Conservation (phyloP, 2,797 vertebrate species). For the Sandelia bainsii region DNA sequence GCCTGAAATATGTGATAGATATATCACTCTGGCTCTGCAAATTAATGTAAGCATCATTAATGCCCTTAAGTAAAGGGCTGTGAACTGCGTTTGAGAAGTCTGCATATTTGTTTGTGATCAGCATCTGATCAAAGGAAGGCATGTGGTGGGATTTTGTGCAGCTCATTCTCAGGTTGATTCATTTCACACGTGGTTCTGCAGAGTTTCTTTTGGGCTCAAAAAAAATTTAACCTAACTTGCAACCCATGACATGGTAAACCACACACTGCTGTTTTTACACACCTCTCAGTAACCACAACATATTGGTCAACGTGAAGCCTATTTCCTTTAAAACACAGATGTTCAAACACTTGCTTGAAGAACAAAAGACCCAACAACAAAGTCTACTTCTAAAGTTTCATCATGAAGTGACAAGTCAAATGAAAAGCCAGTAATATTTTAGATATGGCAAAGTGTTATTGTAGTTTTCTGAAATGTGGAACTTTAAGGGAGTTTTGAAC, state of each 20-base stretch:
- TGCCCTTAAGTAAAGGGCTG: not conserved
- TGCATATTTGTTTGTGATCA: not conserved
- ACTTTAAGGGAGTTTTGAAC: conserved; percentile 16
- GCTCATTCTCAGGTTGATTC: conserved; percentile 19
- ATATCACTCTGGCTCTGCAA: not conserved
- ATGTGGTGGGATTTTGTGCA: conserved; percentile 15
- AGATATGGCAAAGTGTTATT: not conserved
- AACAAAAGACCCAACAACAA: conserved; percentile 40
- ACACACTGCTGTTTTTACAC: conserved; percentile 33
- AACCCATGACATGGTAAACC: conserved; percentile 48
- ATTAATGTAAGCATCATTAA: not conserved
- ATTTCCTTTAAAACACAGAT: conserved; percentile 48
- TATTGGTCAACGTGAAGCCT: conserved; percentile 14
- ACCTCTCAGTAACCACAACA: conserved; percentile 43
- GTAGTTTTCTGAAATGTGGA: conserved; percentile 13
- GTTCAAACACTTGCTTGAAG: conserved; percentile 27
- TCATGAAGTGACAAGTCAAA: not conserved
- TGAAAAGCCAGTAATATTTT: not conserved
- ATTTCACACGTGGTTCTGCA: conserved; percentile 51
- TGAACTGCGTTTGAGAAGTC: not conserved
- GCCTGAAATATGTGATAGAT: not conserved
- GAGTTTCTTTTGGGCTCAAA: conserved; percentile 16
- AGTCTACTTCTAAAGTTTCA: conserved; percentile 3
- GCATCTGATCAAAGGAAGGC: not conserved
- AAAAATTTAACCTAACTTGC: conserved; percentile 2